Base-by-base conservation (phyloP, 2,888 invertebrate species). In the Odiellus spinosus region DNA sequence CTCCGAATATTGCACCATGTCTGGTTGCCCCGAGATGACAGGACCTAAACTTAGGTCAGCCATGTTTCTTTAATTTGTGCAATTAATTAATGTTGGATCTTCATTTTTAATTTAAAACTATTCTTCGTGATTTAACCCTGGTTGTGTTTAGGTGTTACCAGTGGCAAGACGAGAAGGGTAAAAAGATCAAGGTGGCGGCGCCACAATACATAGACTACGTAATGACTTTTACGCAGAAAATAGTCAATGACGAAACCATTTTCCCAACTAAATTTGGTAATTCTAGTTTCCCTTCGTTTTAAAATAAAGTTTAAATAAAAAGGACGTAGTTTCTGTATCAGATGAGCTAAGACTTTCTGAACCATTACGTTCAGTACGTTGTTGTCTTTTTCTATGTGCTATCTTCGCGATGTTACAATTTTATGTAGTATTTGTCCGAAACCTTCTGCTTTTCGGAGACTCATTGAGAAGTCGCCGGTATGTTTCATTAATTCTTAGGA, bases 141-240 rank as follows among this genome's bases (percentile, higher is more conserved):
- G n/a, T n/a, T n/a, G n/a, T n/a, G n/a, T 49, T 15, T 65, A 91
- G 93, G 75, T 81, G 82, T 66, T 95, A 93, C 76, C 78, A 86
- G 63, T 96, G 95, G 95, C 83, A 87, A 73, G 95, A 96, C 72
- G 95, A 95, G 70, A 91, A 91, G 72, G 93, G 95, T 60, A 95
- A 95, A 75, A 95, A 95, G 74, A 82, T 82, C 58, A 84, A 90
- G 70, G 84, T 93, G 63, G 85, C 93, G 58, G 93, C 95, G 60
- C 91, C 93, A 61, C 93, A 95, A 72, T 96, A 95, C 72, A 85
- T 95, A 70, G 95, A 96, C 74, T 91, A 90, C 73, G 93, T 93
- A 66, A 95, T 95, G 88, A 90, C 93, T 56, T 90, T 83, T 74
- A 88, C 87, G 61, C 91, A 95, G 72, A 88, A 88, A 73, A 90